These are phyloP conservation scores for Ianthella basta DNA, from an alignment of 37 sponge, comb jelly and placozoan species.

Conservation along the genomic window DNA sequence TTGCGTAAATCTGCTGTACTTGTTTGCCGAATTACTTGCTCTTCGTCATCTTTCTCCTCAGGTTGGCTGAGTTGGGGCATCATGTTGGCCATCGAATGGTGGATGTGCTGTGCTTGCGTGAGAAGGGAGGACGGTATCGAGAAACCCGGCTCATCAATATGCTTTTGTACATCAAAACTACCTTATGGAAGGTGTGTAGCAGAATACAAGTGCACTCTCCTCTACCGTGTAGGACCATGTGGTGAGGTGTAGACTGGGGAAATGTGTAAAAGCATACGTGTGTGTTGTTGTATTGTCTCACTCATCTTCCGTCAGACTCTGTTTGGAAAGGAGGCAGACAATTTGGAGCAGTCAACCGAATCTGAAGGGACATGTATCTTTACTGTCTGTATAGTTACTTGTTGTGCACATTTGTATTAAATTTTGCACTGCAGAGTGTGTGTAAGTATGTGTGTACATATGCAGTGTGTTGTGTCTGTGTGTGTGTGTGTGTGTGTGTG, in stretches of 20 bases:
- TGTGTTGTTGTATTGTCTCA: no score
- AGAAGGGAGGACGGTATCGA: constrained; percentile 71
- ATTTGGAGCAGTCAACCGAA: constrained; percentile 89
- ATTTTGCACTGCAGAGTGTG: no score
- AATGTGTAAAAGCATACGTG: no score
- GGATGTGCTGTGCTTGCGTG: constrained; percentile 82
- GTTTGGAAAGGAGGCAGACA: constrained; percentile 98
- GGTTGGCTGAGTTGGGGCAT: constrained; percentile 84
- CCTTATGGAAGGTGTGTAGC: constrained; percentile 85
- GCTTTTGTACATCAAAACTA: constrained; percentile 89
- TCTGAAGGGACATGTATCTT: constrained; percentile 88
- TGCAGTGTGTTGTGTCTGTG: no score
- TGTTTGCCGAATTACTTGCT: background rate
- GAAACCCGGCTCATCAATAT: constrained; percentile 88
- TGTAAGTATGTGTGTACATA: no score
- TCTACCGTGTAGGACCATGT: no score
- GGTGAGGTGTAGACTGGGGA: no score
- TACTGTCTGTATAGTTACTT: background rate
- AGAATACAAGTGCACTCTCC: background rate
- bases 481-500: no score
- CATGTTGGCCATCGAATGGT: constrained; percentile 91
- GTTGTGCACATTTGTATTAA: no score
- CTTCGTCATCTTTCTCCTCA: background rate
- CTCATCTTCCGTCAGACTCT: constrained; percentile 46
- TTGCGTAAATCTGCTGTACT: no score